Conservation (phyloP, 2,888 invertebrate genomes). For the Melanostoma scalare region DNA sequence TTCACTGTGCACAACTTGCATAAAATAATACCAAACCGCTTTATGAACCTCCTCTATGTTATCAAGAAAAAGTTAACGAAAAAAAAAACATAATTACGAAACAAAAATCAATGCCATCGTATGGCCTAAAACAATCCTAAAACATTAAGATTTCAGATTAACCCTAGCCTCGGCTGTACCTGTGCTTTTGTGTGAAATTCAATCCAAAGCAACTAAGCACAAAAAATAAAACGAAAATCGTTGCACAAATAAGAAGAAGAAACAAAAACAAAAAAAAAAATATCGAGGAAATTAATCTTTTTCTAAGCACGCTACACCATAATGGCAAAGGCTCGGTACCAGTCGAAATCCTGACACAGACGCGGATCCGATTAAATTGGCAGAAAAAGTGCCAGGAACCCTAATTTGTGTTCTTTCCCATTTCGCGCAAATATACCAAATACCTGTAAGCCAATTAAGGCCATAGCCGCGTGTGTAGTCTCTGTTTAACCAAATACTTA, state of each 20-base stretch:
- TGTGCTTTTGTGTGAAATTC: neutral
- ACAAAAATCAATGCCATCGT: slow-evolving; percentile 1
- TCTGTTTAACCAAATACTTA: slow-evolving; percentile 44
- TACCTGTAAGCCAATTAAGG: slow-evolving; percentile 65
- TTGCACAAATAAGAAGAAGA: slow-evolving; percentile 20
- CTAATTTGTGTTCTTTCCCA: slow-evolving; percentile 69
- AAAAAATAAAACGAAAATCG: slow-evolving; percentile 53
- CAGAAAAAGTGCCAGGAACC: slow-evolving; percentile 73
- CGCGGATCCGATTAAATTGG: slow-evolving; percentile 72
- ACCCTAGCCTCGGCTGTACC: neutral
- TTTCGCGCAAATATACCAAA: slow-evolving; percentile 62
- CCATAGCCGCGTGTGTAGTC: slow-evolving; percentile 28
- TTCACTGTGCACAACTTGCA: too few species aligned
- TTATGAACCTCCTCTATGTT: too few species aligned
- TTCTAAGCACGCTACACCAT: slow-evolving; percentile 69
- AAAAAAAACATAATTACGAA: neutral
- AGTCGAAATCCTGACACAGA: slow-evolving; percentile 70
- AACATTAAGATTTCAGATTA: slow-evolving; percentile 67
- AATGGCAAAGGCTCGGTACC: slow-evolving; percentile 62
- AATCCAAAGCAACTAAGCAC: slow-evolving; percentile 44
- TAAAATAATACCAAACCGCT: too few species aligned
- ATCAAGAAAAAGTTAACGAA: too few species aligned
- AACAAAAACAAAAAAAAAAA: slow-evolving; percentile 37
- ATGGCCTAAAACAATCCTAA: neutral
- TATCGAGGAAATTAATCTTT: slow-evolving; percentile 70